Percentiles rank a stretch among this genome's conserved stretches.
These are phyloP conservation scores for Listronotus bonariensis DNA, from an alignment of 1,140 invertebrate species.

Conservation along the genomic window DNA sequence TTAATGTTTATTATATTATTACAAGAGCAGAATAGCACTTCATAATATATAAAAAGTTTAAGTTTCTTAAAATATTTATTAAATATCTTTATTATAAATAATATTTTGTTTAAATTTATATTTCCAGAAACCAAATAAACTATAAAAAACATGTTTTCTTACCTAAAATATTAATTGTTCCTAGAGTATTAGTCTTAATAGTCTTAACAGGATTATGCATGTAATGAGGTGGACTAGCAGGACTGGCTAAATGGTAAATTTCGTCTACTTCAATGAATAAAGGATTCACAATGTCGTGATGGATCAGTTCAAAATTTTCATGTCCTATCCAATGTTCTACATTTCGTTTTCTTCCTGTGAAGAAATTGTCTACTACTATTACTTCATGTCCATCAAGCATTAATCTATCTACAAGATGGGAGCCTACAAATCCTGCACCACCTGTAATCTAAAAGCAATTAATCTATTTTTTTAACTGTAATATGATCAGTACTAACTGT, in stretches of 20 bases:
- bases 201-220: constrained; percentile 99
- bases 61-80: no score
- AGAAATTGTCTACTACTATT: constrained; percentile 98
- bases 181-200: constrained; percentile 98
- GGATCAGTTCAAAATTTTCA: constrained; percentile 97
- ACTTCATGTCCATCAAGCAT: constrained; percentile 98
- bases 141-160: constrained; percentile 4
- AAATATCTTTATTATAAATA: no score
- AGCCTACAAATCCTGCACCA: constrained; percentile 98
- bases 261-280: constrained; percentile 98
- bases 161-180: constrained; percentile 99
- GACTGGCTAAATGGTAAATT: constrained; percentile 98
- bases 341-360: constrained; percentile 95
- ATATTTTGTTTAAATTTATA: no score
- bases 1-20: no score
- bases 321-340: constrained; percentile 99
- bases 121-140: background rate
- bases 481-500: no score
- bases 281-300: constrained; percentile 98
- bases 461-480: no score
- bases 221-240: constrained; percentile 98
- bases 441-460: constrained; percentile 77
- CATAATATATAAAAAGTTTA: no score
- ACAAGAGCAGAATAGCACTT: no score
- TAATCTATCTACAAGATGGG: constrained; percentile 93